Evolutionary conservation across 2,888 invertebrate species (phyloP).

Genomic region (Campoletis raptor): DNA sequence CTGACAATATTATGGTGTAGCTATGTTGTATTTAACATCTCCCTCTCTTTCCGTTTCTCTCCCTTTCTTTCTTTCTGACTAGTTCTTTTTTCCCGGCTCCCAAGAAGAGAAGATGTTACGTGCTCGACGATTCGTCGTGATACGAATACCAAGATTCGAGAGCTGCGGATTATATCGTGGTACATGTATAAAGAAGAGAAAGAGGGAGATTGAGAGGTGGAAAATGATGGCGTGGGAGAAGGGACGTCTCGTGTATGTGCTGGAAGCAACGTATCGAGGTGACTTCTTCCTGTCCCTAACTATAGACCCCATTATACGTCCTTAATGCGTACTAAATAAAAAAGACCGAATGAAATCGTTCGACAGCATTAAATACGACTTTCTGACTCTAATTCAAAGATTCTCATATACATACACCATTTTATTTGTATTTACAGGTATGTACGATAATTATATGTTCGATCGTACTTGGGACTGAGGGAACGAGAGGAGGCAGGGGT

Average conservation of each 20-base stretch:
- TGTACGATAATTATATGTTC: constrained; percentile 12
- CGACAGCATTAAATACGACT: not conserved
- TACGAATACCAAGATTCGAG: constrained; percentile 74
- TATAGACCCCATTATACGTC: not conserved
- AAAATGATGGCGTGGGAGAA: constrained; percentile 61
- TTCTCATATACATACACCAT: not conserved
- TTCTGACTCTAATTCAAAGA: not conserved
- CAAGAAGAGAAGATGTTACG: constrained; percentile 84
- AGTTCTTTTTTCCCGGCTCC: constrained; percentile 73
- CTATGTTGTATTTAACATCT: not conserved
- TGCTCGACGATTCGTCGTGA: constrained; percentile 79
- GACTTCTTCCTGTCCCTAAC: constrained; percentile 58
- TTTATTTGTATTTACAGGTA: not conserved
- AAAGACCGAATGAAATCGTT: not conserved
- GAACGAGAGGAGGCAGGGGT: not conserved
- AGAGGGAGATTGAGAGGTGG: constrained; percentile 37
- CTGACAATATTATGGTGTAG: constrained; percentile 28
- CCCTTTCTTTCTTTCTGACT: constrained; percentile 4
- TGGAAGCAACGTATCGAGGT: constrained; percentile 56
- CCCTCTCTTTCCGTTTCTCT: constrained; percentile 16
- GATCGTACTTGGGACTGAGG: not conserved
- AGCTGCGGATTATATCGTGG: constrained; percentile 23
- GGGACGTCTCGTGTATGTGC: constrained; percentile 41
- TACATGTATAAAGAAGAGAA: constrained; percentile 29
- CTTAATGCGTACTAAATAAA: not conserved